Conservation (phyloP, 2,797 vertebrate species). For the Aulostomus chinensis region DNA sequence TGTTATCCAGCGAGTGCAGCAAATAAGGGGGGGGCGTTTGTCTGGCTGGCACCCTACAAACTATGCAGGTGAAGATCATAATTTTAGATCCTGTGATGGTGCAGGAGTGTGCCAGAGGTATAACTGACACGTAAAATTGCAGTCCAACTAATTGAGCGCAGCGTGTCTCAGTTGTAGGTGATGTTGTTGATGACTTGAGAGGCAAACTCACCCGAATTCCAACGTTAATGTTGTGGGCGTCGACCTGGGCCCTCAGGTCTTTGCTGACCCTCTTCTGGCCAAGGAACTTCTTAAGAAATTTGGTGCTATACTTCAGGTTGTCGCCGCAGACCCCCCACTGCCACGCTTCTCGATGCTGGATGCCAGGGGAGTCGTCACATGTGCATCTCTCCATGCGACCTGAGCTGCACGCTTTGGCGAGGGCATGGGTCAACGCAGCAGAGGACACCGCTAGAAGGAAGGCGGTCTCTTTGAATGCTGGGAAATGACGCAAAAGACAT, state of each 20-base stretch:
- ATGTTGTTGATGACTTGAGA: conserved; percentile 20
- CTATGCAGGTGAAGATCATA: conserved; percentile 23
- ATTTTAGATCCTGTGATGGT: conserved; percentile 22
- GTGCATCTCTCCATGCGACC: conserved; percentile 98
- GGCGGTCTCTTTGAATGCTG: conserved; percentile 97
- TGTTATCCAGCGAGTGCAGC: conserved; percentile 46
- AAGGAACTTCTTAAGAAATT: conserved; percentile 94
- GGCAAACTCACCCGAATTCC: conserved; percentile 89
- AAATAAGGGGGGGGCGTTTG: conserved; percentile 41
- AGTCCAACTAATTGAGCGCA: conserved; percentile 41
- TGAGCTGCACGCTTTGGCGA: conserved; percentile 95
- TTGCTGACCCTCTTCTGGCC: conserved; percentile 93
- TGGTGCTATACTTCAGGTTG: conserved; percentile 98
- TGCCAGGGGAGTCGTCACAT: conserved; percentile 93
- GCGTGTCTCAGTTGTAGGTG: conserved; percentile 11
- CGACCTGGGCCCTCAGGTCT: conserved; percentile 92
- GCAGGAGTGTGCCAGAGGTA: conserved; percentile 22
- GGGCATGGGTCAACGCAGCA: conserved; percentile 89
- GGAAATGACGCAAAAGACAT: conserved; percentile 14
- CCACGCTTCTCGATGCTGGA: conserved; percentile 96
- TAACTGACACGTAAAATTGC: conserved; percentile 39
- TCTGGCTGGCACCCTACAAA: conserved; percentile 43
- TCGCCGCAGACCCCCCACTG: conserved; percentile 98
- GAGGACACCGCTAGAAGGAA: conserved; percentile 94
- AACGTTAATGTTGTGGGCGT: conserved; percentile 94